A percentile compares a stretch with the other conserved stretches of the same genome.
Conservation (phyloP, 1,140 invertebrate species). For the Phthorimaea operculella region DNA sequence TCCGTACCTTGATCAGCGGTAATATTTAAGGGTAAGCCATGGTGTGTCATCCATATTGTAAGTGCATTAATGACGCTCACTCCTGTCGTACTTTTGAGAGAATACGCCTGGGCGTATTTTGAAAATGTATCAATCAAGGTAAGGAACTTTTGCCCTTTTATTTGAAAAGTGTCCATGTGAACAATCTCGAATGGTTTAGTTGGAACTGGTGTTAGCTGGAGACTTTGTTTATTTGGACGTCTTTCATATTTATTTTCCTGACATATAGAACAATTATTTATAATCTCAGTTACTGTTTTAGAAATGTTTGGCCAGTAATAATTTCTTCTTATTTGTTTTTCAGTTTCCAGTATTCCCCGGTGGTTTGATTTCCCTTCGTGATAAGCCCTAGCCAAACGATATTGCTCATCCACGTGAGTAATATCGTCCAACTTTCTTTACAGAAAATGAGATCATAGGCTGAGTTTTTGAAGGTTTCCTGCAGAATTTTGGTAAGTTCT, state of each 20-base stretch:
- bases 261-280: neutral
- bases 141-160: neutral
- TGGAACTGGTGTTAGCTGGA: neutral
- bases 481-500: neutral
- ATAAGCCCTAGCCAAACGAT: neutral
- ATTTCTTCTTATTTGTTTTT: neutral
- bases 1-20: neutral
- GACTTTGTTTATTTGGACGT: neutral
- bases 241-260: neutral
- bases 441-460: neutral
- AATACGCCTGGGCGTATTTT: neutral
- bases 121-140: neutral
- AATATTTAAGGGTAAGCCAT: neutral
- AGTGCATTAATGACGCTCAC: neutral
- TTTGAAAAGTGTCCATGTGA: neutral
- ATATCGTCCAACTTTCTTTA: neutral
- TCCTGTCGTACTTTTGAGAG: neutral
- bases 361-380: neutral
- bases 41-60: neutral
- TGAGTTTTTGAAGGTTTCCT: neutral
- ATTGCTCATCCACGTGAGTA: neutral
- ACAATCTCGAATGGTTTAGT: neutral
- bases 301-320: neutral
- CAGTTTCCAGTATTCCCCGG: neutral
- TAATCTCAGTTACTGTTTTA: neutral